These are phyloP conservation scores for Dermatophagoides farinae DNA, from an alignment of 1,140 invertebrate genomes.

Conservation along the genomic window DNA sequence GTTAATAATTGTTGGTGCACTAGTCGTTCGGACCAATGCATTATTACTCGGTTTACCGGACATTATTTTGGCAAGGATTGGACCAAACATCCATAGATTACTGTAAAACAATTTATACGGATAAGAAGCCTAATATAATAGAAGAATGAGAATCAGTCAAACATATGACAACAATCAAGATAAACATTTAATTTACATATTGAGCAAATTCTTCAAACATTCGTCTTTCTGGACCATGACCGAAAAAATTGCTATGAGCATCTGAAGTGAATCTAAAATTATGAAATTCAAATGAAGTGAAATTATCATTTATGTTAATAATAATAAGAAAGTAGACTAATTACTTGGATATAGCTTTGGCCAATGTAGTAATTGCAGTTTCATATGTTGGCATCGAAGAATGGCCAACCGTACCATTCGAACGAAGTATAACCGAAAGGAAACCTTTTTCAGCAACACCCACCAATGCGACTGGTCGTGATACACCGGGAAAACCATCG, in stretches of 20 bases:
- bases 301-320: background rate
- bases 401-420: slow-evolving; percentile 29
- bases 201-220: slow-evolving; percentile 27
- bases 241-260: slow-evolving; percentile 32
- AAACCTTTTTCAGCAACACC: slow-evolving; percentile 28
- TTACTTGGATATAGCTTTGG: slow-evolving; percentile 28
- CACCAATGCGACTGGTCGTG: background rate
- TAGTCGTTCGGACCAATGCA: slow-evolving; percentile 33
- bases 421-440: slow-evolving; percentile 27
- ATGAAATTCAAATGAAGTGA: background rate
- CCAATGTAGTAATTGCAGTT: slow-evolving; percentile 31
- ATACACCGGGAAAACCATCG: slow-evolving; percentile 18
- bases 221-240: slow-evolving; percentile 29
- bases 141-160: background rate
- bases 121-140: slow-evolving; percentile 24
- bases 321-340: background rate
- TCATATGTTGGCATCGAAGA: slow-evolving; percentile 34
- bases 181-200: slow-evolving; percentile 15
- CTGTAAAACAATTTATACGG: slow-evolving; percentile 27
- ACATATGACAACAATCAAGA: background rate
- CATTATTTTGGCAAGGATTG: slow-evolving; percentile 27
- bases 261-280: slow-evolving; percentile 26
- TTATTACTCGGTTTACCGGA: slow-evolving; percentile 26
- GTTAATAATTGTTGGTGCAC: slow-evolving; percentile 33
- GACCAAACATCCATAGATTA: slow-evolving; percentile 36